Base-by-base conservation (phyloP, 2,888 invertebrate species). In the Macrophya alboannulata region DNA sequence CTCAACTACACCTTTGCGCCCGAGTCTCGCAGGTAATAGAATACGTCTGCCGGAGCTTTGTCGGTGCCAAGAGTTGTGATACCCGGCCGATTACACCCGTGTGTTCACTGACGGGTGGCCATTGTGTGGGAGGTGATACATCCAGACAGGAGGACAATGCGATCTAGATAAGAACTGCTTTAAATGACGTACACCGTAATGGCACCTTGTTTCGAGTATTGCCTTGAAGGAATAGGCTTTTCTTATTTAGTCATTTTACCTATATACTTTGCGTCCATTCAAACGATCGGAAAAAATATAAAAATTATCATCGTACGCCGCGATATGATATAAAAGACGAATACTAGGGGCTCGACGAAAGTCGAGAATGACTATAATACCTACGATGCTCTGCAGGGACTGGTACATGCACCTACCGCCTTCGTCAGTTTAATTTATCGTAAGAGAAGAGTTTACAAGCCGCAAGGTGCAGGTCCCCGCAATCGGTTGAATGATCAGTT, bases 81-180 rank as follows among this genome's bases (percentile, higher is more conserved):
- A 88, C 85, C 86, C 85, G 83, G 85, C 65, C 86, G 87, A 88
- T 89, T 88, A 88, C 87, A 87, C 87, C 87, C 85, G 83, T 83
- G 83, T 83, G 76, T 86, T 81, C 86, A 86, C 86, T 86, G 87
- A 86, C 86, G 86, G 84, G 85, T 87, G 86, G 84, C 88, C 87
- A 90, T 90, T 90, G 90, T 90, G 90, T 90, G 88, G 89, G 87
- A 88, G 89, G 89, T 90, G 90, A 90, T 90, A 89, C 89, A 91
- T 90, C 89, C 88, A 86, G 89, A 88, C 89, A 88, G 89, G 85
- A 84, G 87, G 86, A 90, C 89, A 90, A 90, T 90, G 89, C 86
- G 88, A 89, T 89, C 89, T 87, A 89, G 90, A 91, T 90, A 89
- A 86, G 83, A 45, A 83, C 83, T 84, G 55, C 43, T 76, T 84